Conservation (phyloP, 1,140 invertebrate genomes). For the Ostrea edulis region DNA sequence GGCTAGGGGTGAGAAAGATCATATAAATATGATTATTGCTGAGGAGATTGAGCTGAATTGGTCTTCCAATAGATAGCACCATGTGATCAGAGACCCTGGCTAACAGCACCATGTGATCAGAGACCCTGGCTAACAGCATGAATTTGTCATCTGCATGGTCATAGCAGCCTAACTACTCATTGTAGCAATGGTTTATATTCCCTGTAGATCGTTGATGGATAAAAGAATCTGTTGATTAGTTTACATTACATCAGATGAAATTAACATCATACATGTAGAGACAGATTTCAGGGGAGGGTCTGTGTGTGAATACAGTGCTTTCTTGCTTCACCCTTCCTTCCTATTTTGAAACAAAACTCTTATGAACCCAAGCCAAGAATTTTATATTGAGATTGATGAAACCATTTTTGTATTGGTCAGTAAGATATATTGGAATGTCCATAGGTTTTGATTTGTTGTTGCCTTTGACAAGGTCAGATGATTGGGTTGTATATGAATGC, state of each 20-base stretch:
- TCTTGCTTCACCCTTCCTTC: neutral
- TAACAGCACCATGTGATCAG: neutral
- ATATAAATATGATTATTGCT: conserved; percentile 52
- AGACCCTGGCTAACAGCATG: neutral
- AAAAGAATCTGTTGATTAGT: neutral
- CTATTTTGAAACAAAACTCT: neutral
- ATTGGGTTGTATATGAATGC: conserved; percentile 16
- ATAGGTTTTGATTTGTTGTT: conserved; percentile 32
- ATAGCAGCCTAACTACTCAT: neutral
- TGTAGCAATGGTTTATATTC: neutral
- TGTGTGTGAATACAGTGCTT: neutral
- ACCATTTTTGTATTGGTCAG: neutral
- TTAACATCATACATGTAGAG: neutral
- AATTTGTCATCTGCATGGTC: neutral
- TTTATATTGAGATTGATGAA: conserved; percentile 18
- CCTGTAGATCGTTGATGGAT: neutral
- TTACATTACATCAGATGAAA: neutral
- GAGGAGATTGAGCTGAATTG: conserved; percentile 41
- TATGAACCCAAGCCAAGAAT: neutral
- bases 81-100: neutral
- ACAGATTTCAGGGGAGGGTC: too few relatives aligned
- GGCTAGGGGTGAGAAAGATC: conserved; percentile 49
- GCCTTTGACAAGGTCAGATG: conserved; percentile 23
- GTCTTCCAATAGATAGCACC: neutral
- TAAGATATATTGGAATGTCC: conserved; percentile 37